Base-by-base conservation (phyloP, 1,140 invertebrate genomes). In the Drosophila repleta region DNA sequence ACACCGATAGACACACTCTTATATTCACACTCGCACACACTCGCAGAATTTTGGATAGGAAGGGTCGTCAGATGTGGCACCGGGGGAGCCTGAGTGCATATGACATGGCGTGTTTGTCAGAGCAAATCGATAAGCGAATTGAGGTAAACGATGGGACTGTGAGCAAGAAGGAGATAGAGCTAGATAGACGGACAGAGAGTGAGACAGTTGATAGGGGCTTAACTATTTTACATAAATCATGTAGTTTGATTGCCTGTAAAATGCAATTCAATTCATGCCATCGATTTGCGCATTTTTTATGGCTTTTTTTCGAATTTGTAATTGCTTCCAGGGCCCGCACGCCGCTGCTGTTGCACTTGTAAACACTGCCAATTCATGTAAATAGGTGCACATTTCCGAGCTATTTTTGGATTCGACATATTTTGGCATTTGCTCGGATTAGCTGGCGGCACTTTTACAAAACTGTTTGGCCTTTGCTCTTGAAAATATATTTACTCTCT, bases 211-310 rank as follows among this genome's bases (percentile, higher is more conserved):
- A 15, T 4, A 4, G 11, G 43, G 3, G n/a, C 15, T 20, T 10
- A 43, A 39, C 49, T 51, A 67, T 78, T 78, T 67, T 72, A 67
- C 78, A 87, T 85, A 87, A 85, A 69, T 82, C 82, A 81, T 68
- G 65, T 69, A 75, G 53, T 85, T 78, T 78, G 82, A 77, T 77
- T 71, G 63, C 63, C 63, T 66, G 71, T 85, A 65, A 85, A 82
- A 85, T 70, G 41, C 53, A 52, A 52, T 67, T 76, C 35, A 56
- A 70, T 85, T 81, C 71, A 77, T 74, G 65, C 81, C 64, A 88
- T 85, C 78, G 82, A 88, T 87, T 87, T 72, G 66, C 58, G 87
- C 70, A 73, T 82, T 85, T 82, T 85, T 82, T 61, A 88, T 69
- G 39, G 60, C 46, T 70, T 85, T 76, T 76, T 68, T 53, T 68